Base-by-base conservation (phyloP, 2,888 invertebrate genomes). In the Ischnura elegans region DNA sequence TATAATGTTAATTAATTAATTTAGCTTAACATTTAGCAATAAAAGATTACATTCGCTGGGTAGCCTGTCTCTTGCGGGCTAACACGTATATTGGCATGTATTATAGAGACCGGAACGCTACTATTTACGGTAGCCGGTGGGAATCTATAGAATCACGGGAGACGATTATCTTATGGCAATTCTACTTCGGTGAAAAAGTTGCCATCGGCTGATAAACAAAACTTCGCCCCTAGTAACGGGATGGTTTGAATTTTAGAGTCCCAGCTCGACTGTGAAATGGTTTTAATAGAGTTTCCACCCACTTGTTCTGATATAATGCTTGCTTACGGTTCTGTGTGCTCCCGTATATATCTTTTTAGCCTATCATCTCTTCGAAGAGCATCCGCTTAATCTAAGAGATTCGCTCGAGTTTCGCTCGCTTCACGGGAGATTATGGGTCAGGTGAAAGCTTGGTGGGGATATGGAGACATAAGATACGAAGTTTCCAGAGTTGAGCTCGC, bases 401-500 rank as follows among this genome's bases (percentile, higher is more conserved):
- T 76, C 76, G 76, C 76, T 76, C 76, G 36, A 76, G 76, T 76
- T 76, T 76, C 36, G 76, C 76, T 76, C 36, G 25, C 36, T 36
- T 76, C 76, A 76, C 76, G 13, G 76, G 76, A 16, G 76, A 76
- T 76, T 76, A 76, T 76, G 76, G 76, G 6, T 29, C 6, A 76
- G 76, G 25, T 8, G 36, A 66, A 21, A 66, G 76, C 19, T 61
- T 61, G 61, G 76, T 36, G 10, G 36, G 29, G 13, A 76, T 76
- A 76, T 76, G 36, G 76, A 10, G 76, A 76, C 36, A 76, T 13
- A 76, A 76, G 76, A 76, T 76, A 76, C 36, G 76, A 76, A 76
- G 76, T 76, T 76, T 76, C 36, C 76, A 36, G 36, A 76, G 76
- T 36, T 76, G 3, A 76, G 36, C 76, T 36, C 16, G 36, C 2